phyloP scores from a whole-genome alignment of 2,797 vertebrate species.

The Bryconaethiops microstoma region DNA sequence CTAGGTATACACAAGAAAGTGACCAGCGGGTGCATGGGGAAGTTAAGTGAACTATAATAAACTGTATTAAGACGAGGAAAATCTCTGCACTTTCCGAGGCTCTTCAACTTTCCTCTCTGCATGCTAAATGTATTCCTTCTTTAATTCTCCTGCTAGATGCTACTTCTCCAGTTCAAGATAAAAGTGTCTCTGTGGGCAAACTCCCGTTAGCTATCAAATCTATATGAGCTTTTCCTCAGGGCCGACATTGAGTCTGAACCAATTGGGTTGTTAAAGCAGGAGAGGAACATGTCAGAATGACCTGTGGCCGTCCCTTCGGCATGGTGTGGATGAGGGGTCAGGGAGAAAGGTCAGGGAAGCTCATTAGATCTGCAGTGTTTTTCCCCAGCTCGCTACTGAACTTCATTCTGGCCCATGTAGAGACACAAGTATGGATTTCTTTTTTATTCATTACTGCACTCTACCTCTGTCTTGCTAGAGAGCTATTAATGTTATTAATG shows the following conservation, averaged over 20 bases:
- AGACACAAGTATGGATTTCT: conserved; percentile 1
- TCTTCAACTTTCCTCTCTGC: background rate
- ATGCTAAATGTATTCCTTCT: conserved; percentile 60
- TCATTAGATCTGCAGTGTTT: background rate
- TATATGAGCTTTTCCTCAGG: conserved; percentile 18
- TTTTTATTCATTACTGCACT: conserved; percentile 15
- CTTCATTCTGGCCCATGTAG: background rate
- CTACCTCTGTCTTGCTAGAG: background rate
- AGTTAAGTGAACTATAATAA: no score
- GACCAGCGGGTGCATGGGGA: no score
- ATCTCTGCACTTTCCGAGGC: background rate
- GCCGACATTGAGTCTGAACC: conserved; percentile 14
- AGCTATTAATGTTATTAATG: conserved; percentile 30
- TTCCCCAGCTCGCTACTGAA: background rate
- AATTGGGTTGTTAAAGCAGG: conserved; percentile 40
- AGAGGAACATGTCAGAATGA: conserved; percentile 32
- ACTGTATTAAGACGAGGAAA: background rate
- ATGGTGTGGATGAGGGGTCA: conserved; percentile 22
- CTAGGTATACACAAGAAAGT: no score
- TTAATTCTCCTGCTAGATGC: conserved; percentile 55
- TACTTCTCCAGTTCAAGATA: conserved; percentile 34
- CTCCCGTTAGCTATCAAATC: conserved; percentile 18
- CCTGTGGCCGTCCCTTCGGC: background rate
- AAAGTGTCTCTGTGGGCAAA: conserved; percentile 21
- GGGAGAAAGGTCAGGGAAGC: conserved; percentile 5